phyloP scores from a whole-genome alignment of 2,888 invertebrate genomes.

The Apodemia mormo region DNA sequence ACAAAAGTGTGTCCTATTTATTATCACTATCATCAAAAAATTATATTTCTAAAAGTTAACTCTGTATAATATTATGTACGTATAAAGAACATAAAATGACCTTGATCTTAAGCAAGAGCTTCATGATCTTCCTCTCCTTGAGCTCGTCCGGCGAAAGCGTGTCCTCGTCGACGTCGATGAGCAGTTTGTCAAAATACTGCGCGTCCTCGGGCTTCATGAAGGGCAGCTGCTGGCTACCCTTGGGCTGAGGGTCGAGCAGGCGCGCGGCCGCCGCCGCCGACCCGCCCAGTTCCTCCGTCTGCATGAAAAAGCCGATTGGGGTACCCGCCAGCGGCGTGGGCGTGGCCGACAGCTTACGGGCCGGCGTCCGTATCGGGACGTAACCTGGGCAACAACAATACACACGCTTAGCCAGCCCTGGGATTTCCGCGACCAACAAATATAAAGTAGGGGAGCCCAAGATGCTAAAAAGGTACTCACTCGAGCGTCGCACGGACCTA shows the following conservation, averaged over 20 bases:
- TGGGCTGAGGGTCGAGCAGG: constrained; percentile 97
- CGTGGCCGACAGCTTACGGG: constrained; percentile 97
- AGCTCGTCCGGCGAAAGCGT: constrained; percentile 96
- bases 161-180: constrained; percentile 99
- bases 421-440: neutral
- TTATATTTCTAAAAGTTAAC: too few species aligned
- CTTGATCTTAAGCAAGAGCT: constrained; percentile 97
- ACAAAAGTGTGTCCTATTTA: constrained; percentile 90
- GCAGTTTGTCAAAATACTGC: constrained; percentile 99
- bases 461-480: too few species aligned
- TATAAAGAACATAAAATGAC: constrained; percentile 43
- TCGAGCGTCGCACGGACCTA: too few species aligned
- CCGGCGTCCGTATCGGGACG: constrained; percentile 97
- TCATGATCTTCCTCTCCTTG: constrained; percentile 99
- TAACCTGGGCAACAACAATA: constrained; percentile 83
- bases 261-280: constrained; percentile 88
- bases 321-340: constrained; percentile 98
- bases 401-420: neutral
- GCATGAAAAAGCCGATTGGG: constrained; percentile 97
- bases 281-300: constrained; percentile 92
- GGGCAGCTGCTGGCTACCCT: constrained; percentile 93
- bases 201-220: constrained; percentile 99
- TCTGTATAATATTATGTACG: too few species aligned
- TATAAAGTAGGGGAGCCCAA: neutral
- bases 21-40: too few species aligned